Evolutionary conservation across 2,113 vertebrate genomes (phyloP).

Genomic region (Circaetus cinerascens): DNA sequence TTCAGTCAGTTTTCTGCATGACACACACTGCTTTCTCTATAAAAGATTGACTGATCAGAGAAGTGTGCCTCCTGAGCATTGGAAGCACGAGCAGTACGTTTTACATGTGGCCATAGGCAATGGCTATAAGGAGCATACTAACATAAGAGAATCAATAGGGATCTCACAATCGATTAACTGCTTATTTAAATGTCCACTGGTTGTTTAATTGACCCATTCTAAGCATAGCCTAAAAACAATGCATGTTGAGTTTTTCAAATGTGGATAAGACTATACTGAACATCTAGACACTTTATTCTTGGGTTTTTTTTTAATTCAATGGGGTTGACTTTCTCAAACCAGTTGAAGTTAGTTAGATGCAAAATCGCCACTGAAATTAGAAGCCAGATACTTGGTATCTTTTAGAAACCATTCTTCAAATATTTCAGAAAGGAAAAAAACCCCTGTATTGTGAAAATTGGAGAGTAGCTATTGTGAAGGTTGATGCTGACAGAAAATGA

Average conservation of each 20-base stretch:
- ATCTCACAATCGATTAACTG: not conserved
- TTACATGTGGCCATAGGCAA: not conserved
- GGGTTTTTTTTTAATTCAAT: not conserved
- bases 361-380: not conserved
- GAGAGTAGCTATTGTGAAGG: not conserved
- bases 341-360: not conserved
- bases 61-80: not conserved
- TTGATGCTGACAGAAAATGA: not conserved
- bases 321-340: not conserved
- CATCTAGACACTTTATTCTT: not conserved
- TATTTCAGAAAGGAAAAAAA: not conserved
- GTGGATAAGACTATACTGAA: not conserved
- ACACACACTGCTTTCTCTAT: not conserved
- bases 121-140: not conserved
- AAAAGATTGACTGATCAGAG: not conserved
- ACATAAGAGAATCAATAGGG: not conserved
- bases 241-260: not conserved
- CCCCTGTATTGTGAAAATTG: not conserved
- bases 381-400: not conserved
- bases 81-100: not conserved
- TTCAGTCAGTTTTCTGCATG: not conserved
- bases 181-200: not conserved
- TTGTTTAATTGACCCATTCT: not conserved
- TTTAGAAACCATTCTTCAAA: not conserved
- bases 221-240: not conserved